Evolutionary conservation across 2,113 vertebrate genomes (phyloP), one percentile per base, ranked within the genome.

Genomic region (Phylloscopus whistleri): DNA sequence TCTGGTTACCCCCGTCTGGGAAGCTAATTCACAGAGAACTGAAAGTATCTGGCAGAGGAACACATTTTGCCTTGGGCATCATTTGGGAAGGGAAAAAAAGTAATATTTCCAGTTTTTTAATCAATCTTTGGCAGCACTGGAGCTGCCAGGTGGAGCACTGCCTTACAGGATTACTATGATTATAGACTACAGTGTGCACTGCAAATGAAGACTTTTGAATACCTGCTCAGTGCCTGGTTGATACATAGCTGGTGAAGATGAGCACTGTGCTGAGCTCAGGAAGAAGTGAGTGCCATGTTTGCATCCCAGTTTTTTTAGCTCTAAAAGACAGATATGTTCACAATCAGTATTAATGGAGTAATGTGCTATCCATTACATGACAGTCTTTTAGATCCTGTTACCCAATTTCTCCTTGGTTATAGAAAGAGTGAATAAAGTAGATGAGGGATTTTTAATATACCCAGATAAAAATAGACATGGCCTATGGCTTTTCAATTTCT

Each of bases 21-120:
- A 96, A 93, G 69, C n/a, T 87, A 87, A 96, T 89, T 92, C 86
- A 64, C 66, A 78, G 69, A 74, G 63, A 94, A 53, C 80, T 96
- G 92, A 78, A 96, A 94, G 69, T 43, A 89, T 94, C 94, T 97
- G 95, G 76, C 95, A 90, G 68, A 93, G 83, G 82, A 90, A 66
- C 62, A 51, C 16, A 73, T 92, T 95, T 94, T 84, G 88, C 94
- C 94, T 90, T 67, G 46, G 90, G 94, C 83, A 58, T 69, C 28
- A 89, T 90, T 28, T 82, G 69, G 56, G 75, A 73, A 92, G 80
- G 63, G 37, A 48, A 74, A 94, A 72, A 68, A 90, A 69, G 92
- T 81, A 82, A 39, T 84, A 95, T 96, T 96, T 96, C 96, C 94
- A 97, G 95, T 93, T 94, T 97, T 84, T 92, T 21, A 95, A 94